Evolutionary conservation across 2,888 invertebrate species (phyloP).

Genomic region (Acrobasis suavella): DNA sequence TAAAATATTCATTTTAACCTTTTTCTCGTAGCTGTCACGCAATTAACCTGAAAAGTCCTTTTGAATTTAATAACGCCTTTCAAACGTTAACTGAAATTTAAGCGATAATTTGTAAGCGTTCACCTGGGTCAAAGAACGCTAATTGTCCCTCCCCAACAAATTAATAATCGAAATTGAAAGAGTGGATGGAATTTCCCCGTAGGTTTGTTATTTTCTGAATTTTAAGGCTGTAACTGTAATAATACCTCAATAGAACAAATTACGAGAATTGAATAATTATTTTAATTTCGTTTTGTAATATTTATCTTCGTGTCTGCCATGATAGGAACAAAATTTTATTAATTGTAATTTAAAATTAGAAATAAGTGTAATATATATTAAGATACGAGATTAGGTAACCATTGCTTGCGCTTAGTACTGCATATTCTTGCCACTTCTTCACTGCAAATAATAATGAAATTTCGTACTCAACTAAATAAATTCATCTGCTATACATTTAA

Average conservation of each 20-base stretch:
- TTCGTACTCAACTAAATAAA: too few relatives aligned
- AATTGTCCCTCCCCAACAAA: constrained; percentile 53
- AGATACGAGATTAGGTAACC: too few relatives aligned
- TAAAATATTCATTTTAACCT: constrained; percentile 59
- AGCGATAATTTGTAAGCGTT: constrained; percentile 54
- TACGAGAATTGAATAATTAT: too few relatives aligned
- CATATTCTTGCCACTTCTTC: too few relatives aligned
- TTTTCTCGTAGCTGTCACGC: constrained; percentile 48
- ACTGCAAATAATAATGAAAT: too few relatives aligned
- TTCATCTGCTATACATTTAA: too few relatives aligned
- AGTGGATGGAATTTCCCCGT: constrained; percentile 21
- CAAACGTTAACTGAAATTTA: constrained; percentile 52
- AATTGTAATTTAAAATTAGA: too few relatives aligned
- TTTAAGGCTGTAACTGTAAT: background rate
- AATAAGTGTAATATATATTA: too few relatives aligned
- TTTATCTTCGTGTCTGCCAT: too few relatives aligned
- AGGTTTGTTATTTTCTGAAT: constrained; percentile 19
- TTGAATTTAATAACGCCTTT: constrained; percentile 56
- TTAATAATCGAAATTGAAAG: constrained; percentile 42
- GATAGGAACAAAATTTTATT: too few relatives aligned
- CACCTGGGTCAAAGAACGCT: constrained; percentile 52
- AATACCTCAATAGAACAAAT: background rate
- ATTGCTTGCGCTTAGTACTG: too few relatives aligned
- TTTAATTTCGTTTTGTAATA: too few relatives aligned
- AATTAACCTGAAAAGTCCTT: constrained; percentile 55